Base-by-base conservation (phyloP, 2,113 vertebrate species). In the Anarrhichthys ocellatus region DNA sequence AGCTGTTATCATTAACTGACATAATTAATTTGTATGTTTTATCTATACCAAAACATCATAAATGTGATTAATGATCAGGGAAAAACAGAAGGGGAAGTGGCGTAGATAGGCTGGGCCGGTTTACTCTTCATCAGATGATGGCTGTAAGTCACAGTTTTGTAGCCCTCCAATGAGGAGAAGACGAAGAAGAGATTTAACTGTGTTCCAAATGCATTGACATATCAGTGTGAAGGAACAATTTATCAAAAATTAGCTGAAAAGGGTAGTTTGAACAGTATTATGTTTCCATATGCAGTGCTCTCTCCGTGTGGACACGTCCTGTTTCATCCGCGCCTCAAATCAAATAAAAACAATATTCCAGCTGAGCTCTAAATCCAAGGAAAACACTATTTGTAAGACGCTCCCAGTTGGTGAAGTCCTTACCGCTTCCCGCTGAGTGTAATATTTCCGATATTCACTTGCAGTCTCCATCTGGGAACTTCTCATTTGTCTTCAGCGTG, bases 401-500 rank as follows among this genome's bases (percentile, higher is more conserved):
- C 73, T 73, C 86, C 66, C 61, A 70, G 56, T 75, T 7, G 58
- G 24, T 36, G 36, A 65, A 32, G 66, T 73, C 50, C 64, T 83
- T 13, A 3, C 59, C 22, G 72, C 65, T n/a, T 70, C 50, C 64
- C 59, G 42, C 44, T 15, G 46, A 67, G 61, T 44, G 20, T 38
- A 69, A 76, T 80, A 76, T 77, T 84, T 69, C 54, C 76, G 32
- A 54, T n/a, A 58, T 68, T 74, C 82, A 66, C 72, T 32, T 75
- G 29, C 67, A 20, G 32, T 71, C 72, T 74, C 80, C 76, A 84
- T 89, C 64, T 78, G 75, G 73, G 86, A 80, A 65, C 70, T 76
- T 82, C 78, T 86, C 89, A 78, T 88, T 85, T 68, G 70, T 90
- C 86, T 81, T 83, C 68, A 71, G 81, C n/a, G 24, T 20, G 81